phyloP scores from a whole-genome alignment of 1,140 invertebrate genomes.

The Orius insidiosus region DNA sequence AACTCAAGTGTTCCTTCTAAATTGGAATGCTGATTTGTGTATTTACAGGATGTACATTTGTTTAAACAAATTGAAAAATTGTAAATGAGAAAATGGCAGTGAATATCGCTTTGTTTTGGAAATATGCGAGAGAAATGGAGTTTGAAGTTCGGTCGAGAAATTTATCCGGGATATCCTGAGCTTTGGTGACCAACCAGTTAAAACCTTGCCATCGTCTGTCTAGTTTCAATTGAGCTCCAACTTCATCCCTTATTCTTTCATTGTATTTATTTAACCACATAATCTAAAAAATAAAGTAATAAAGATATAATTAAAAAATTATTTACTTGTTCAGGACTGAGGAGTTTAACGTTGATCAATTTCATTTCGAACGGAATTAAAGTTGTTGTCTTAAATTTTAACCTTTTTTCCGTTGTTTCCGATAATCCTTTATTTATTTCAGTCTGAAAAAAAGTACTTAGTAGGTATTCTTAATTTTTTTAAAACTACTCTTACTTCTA shows the following conservation, averaged over 20 bases:
- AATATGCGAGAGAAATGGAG: no score
- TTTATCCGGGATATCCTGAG: conserved; percentile 26
- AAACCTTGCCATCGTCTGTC: conserved; percentile 45
- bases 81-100: not conserved
- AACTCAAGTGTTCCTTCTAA: no score
- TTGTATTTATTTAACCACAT: conserved; percentile 66
- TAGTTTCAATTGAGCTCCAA: conserved; percentile 51
- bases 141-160: no score
- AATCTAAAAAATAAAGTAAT: conserved; percentile 32
- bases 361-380: conserved; percentile 85
- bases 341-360: conserved; percentile 59
- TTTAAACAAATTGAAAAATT: not conserved
- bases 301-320: conserved; percentile 19
- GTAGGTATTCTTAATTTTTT: no score
- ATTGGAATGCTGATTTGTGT: no score
- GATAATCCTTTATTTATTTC: not conserved
- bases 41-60: no score
- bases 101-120: no score
- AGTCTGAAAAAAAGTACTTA: conserved; percentile 9
- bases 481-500: no score
- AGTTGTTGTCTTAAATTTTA: conserved; percentile 34
- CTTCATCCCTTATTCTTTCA: conserved; percentile 41
- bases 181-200: conserved; percentile 66
- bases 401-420: no score
- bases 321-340: conserved; percentile 55